Conservation (phyloP, 2,888 invertebrate genomes). For the Orchesella flavescens region DNA sequence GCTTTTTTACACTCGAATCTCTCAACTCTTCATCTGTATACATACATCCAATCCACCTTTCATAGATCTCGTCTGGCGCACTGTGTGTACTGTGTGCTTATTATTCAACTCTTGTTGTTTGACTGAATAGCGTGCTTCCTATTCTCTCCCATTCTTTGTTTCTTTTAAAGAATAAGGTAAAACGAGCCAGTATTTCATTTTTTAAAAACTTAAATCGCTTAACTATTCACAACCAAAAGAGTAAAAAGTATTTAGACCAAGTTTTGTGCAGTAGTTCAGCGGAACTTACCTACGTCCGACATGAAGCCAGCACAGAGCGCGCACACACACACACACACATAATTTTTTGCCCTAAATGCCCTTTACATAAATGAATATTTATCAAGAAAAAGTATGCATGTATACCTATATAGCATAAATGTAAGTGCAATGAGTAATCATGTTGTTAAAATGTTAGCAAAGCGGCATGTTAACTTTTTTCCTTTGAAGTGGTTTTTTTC, state of each 20-base stretch:
- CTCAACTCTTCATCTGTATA: conserved; percentile 4
- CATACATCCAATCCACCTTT: not conserved
- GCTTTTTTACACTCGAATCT: conserved; percentile 11
- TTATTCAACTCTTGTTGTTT: conserved; percentile 25
- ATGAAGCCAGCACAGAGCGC: conserved; percentile 21
- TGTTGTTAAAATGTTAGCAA: not conserved
- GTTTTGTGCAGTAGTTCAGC: conserved; percentile 25
- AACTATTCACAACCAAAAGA: conserved; percentile 16
- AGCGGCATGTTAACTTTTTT: conserved; percentile 48
- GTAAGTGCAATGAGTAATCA: too few relatives aligned
- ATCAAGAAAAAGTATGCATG: conserved; percentile 43
- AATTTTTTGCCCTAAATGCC: conserved; percentile 43
- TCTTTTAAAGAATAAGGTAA: conserved; percentile 39
- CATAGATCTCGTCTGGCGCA: not conserved
- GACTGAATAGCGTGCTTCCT: conserved; percentile 30
- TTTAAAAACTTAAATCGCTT: conserved; percentile 37
- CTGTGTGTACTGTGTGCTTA: not conserved
- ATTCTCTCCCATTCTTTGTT: not conserved
- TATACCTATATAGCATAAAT: too few relatives aligned
- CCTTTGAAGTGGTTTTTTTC: conserved; percentile 38
- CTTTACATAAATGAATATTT: conserved; percentile 57
- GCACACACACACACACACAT: conserved; percentile 32
- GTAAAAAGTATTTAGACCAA: conserved; percentile 33
- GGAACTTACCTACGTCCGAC: conserved; percentile 31
- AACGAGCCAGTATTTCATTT: conserved; percentile 58